A percentile compares a stretch with the other conserved stretches of the same genome.
These are phyloP conservation scores for Lomographa bimaculata DNA, from an alignment of 2,888 invertebrate species.

Conservation along the genomic window DNA sequence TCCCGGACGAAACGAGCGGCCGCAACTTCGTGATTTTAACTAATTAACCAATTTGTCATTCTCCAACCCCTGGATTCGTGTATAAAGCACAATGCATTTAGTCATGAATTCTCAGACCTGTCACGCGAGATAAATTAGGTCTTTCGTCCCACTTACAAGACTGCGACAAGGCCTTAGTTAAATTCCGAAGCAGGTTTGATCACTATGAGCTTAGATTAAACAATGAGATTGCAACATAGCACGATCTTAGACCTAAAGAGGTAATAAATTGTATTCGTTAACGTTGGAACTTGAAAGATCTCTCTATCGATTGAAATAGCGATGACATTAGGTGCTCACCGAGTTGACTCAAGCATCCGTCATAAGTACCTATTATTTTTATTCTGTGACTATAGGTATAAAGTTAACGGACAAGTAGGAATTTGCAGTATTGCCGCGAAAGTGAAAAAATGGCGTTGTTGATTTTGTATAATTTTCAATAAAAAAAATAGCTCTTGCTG, in stretches of 20 bases:
- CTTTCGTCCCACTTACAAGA: slow-evolving; percentile 55
- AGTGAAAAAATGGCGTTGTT: too few species aligned
- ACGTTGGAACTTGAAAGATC: slow-evolving; percentile 2
- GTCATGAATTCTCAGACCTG: slow-evolving; percentile 58
- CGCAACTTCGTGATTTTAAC: slow-evolving; percentile 36
- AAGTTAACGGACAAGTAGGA: too few species aligned
- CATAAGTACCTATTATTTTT: too few species aligned
- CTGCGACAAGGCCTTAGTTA: slow-evolving; percentile 54
- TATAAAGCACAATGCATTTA: slow-evolving; percentile 37
- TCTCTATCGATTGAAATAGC: slow-evolving; percentile 7
- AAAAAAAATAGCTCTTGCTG: too few species aligned
- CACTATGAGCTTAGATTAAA: slow-evolving; percentile 45
- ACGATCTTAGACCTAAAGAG: slow-evolving; percentile 40
- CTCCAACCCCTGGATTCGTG: slow-evolving; percentile 38
- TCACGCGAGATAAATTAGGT: slow-evolving; percentile 64
- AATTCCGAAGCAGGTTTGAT: slow-evolving; percentile 65
- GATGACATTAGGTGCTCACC: slow-evolving; percentile 12
- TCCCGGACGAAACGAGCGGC: slow-evolving; percentile 1
- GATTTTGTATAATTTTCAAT: too few species aligned
- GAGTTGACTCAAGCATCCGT: slow-evolving; percentile 1
- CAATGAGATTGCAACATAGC: slow-evolving; percentile 51
- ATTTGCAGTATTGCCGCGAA: too few species aligned
- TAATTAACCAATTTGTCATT: slow-evolving; percentile 70
- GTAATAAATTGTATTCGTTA: slow-evolving; percentile 32
- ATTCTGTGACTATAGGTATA: too few species aligned